Base-by-base conservation (phyloP, 2,888 invertebrate genomes). In the Lumbricus terrestris region DNA sequence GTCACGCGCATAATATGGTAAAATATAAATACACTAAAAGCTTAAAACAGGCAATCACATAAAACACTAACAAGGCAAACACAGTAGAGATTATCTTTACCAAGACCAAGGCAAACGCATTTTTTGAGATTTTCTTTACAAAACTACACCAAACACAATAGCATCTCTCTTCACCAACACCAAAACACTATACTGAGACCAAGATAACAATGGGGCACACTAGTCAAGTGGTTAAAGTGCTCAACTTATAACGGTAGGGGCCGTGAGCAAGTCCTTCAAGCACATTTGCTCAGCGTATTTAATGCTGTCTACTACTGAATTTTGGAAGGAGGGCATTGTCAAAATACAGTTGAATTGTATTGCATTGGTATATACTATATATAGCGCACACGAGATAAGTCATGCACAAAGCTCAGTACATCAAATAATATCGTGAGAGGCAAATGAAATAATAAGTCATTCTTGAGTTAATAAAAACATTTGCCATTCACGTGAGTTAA, bases 11-110 rank as follows among this genome's bases (percentile, higher is more conserved):
- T 8, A n/a, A n/a, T n/a, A 69, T 16, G 13, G 69, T n/a, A 69
- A 69, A 69, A 69, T n/a, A n/a, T n/a, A 69, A n/a, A 69, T 69
- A 69, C 69, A 69, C 29, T 11, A 69, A n/a, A 69, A 69, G 69
- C 69, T 69, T 69, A 69, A 69, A 29, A 69, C 69, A 69, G 13
- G 69, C 69, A n/a, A 69, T 69, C 69, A 69, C 69, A 69, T 69
- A n/a, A n/a, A 69, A 69, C n/a, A 69, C n/a, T 69, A 69, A 69
- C 69, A 69, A 69, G 69, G 69, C 69, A 69, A n/a, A 69, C 69
- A 69, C 69, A 69, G n/a, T 69, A 8, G 69, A 69, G 69, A 69
- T 69, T 69, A 69, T n/a, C 69, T 29, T 69, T n/a, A 69, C 69
- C 69, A n/a, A 69, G 13, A 69, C 69, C 69, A 69, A 69, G 69